These are phyloP conservation scores for Corythornis leucogaster DNA, from an alignment of 2,797 vertebrate species.

Conservation along the genomic window DNA sequence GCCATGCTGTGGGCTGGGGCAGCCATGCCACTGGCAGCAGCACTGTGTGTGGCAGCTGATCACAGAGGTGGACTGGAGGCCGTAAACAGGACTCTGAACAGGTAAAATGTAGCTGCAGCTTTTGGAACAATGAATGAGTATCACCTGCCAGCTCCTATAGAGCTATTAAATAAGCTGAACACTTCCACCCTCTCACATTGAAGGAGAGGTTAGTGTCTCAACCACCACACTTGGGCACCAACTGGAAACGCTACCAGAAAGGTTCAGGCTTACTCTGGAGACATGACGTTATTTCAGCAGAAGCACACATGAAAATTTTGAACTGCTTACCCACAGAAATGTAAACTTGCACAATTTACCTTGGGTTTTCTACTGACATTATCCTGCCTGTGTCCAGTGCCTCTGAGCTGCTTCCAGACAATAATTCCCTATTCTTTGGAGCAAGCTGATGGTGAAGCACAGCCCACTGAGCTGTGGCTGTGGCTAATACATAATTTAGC, in stretches of 20 bases:
- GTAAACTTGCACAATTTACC: constrained; percentile 10
- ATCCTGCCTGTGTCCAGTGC: background rate
- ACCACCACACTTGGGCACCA: background rate
- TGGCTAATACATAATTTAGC: background rate
- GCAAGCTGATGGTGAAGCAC: background rate
- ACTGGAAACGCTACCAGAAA: background rate
- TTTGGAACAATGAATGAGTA: background rate
- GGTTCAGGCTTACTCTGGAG: background rate
- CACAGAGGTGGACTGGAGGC: background rate
- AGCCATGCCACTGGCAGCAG: background rate
- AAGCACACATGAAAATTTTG: background rate
- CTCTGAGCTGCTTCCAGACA: background rate
- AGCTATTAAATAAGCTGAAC: background rate
- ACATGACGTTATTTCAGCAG: background rate
- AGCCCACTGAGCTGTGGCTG: background rate
- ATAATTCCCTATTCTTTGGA: background rate
- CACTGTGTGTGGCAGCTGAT: background rate
- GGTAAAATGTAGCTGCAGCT: background rate
- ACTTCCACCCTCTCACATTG: background rate
- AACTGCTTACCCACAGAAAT: background rate
- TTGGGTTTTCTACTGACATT: constrained; percentile 30
- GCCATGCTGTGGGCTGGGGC: too few species aligned
- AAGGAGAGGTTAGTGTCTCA: background rate
- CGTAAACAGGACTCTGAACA: background rate
- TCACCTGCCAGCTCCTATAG: background rate